Evolutionary conservation across 2,113 vertebrate genomes (phyloP), one percentile per base, ranked within the genome.

Genomic region (Barnardius zonarius): DNA sequence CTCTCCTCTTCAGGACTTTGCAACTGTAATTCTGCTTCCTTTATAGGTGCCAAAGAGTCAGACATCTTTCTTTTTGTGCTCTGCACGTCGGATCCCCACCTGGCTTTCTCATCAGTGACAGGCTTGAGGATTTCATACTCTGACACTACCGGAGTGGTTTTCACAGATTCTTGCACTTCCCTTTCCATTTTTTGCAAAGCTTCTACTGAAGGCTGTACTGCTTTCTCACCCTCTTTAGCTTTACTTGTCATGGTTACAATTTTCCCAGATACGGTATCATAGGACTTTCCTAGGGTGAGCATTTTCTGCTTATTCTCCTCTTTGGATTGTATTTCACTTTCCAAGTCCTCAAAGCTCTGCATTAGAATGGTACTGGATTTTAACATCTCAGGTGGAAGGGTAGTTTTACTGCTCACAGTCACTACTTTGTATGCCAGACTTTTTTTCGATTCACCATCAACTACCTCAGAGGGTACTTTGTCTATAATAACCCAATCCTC

Each of bases 401-500:
- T 96, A 83, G 96, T 95, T 95, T 96, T 98, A 96, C 97, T 95
- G 98, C 98, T 98, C 97, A 98, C 93, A 61, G 98, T 98, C 84
- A 98, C 98, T 95, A 98, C 90, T 90, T 98, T 98, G 98, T 98
- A 98, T 82, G 98, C 97, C 97, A 98, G 96, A 93, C 96, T 96
- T 96, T 97, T 98, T 98, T 98, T 98, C 87, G 96, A 98, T 96
- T 98, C 98, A 98, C 96, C 98, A 97, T 97, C 98, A 98, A 98
- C 97, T 97, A 98, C 96, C 98, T 99, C 98, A 97, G 98, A 97
- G 96, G 98, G 99, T 97, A 99, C 96, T 98, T 96, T 98, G 95
- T 99, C 99, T 98, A 98, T 96, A 98, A 98, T 98, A 98, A 98
- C 98, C 97, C 98, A 98, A 97, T 98, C 98, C 97, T 98, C 98